Base-by-base conservation (phyloP, 2,113 vertebrate species). In the Pygoscelis adeliae region DNA sequence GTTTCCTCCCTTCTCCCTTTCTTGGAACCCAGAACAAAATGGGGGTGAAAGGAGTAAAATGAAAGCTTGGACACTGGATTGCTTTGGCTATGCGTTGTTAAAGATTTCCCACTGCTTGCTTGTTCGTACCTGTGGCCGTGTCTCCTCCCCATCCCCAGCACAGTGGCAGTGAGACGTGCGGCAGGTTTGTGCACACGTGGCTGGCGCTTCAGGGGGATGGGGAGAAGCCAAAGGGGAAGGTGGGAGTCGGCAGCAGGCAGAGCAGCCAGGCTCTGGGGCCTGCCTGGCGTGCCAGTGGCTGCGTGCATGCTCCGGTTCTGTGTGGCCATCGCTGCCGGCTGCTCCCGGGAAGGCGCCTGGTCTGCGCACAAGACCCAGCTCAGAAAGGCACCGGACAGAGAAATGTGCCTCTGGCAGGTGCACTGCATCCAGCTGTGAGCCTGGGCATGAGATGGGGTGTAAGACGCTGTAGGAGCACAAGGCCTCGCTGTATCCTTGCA, bases 111-210 rank as follows among this genome's bases (percentile, higher is more conserved):
- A 8, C 19, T 5, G 18, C 63, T 47, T 4, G 27, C 34, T 3
- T 17, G n/a, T 8, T 5, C 0, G 0, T 12, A 18, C 50, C 56
- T 12, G 46, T 2, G 9, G 46, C 83, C 0, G 0, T 6, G 20
- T 22, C 83, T 61, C 67, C 85, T 63, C n/a, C 38, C 59, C 16
- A 8, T 14, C 14, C n/a, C 61, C 67, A 38, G 72, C 65, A 4
- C 6, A 3, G 69, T 0, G 21, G 49, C 61, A 40, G 63, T 11
- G 5, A 11, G 56, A 29, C 1, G 1, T 2, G 66, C 8, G 11
- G 29, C 55, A 26, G 72, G 25, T 46, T 11, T 42, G 62, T 30
- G 89, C 55, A 14, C 29, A 5, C 40, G 5, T 4, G 65, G 58
- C 56, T 50, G 56, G 10, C 0, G 6, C 56, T 44, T 6, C 65